Conservation (phyloP, 2,113 vertebrate species). For the Addax nasomaculatus region DNA sequence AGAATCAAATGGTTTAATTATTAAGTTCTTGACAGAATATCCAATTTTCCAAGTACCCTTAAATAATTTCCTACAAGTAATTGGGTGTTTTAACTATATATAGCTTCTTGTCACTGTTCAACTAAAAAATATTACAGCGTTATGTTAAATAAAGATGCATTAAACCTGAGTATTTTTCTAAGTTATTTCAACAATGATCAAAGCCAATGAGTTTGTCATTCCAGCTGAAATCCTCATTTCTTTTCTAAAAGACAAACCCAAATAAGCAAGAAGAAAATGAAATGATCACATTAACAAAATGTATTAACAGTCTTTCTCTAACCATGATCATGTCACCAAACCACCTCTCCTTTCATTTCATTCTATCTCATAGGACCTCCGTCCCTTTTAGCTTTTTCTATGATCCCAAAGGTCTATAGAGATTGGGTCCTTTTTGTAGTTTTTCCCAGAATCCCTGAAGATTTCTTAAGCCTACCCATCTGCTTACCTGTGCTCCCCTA, state of each 20-base stretch:
- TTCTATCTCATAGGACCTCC: no score
- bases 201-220: background rate
- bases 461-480: background rate
- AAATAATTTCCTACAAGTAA: constrained; percentile 45
- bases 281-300: background rate
- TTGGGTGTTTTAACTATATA: constrained; percentile 37
- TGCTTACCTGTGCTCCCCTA: background rate
- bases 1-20: constrained; percentile 6
- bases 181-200: constrained; percentile 10
- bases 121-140: background rate
- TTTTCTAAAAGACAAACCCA: constrained; percentile 9
- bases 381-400: background rate
- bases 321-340: background rate
- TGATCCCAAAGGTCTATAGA: background rate
- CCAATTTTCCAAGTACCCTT: constrained; percentile 22
- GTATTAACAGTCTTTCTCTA: background rate
- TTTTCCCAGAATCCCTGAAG: background rate
- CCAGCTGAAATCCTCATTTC: background rate
- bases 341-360: background rate
- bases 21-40: constrained; percentile 5
- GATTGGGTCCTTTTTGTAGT: background rate
- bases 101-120: constrained; percentile 23
- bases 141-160: constrained; percentile 11
- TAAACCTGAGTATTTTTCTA: background rate
- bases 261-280: constrained; percentile 7